These are phyloP conservation scores for Cremastinae sp. DNA, from an alignment of 2,888 invertebrate genomes.

Conservation along the genomic window DNA sequence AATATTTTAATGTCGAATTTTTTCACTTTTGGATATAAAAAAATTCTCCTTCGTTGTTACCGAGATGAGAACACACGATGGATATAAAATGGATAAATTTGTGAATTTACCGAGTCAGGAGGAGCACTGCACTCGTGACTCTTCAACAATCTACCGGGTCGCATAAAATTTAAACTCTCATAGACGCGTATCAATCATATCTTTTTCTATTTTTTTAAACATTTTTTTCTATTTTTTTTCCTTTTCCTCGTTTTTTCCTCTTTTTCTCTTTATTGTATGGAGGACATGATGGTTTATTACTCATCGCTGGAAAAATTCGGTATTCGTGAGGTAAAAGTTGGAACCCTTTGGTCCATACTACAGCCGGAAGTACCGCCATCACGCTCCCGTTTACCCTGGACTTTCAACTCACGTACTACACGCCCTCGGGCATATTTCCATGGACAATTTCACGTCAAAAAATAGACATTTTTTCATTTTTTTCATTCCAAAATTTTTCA, in stretches of 20 bases:
- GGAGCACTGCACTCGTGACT: constrained; percentile 27
- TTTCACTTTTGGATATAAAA: no score
- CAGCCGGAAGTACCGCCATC: constrained; percentile 13
- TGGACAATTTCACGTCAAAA: neutral
- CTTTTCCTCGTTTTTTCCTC: neutral
- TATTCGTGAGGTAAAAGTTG: constrained; percentile 45
- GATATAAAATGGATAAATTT: constrained; percentile 26
- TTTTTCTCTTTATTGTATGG: neutral
- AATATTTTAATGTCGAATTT: no score
- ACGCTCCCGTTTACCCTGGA: constrained; percentile 6
- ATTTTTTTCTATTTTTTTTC: neutral
- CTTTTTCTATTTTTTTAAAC: neutral
- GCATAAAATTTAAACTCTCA: constrained; percentile 46
- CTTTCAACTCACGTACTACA: constrained; percentile 27
- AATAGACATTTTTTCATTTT: no score
- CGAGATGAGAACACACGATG: neutral
- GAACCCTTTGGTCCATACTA: constrained; percentile 12
- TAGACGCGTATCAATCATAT: constrained; percentile 14
- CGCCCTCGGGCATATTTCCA: constrained; percentile 7
- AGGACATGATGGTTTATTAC: constrained; percentile 38
- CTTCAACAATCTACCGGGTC: constrained; percentile 10
- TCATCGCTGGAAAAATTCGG: constrained; percentile 43
- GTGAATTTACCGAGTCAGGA: constrained; percentile 27
- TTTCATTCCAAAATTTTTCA: no score
- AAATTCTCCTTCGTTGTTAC: neutral